Conservation (phyloP, 2,113 vertebrate genomes). For the Dipodomys stephensi region DNA sequence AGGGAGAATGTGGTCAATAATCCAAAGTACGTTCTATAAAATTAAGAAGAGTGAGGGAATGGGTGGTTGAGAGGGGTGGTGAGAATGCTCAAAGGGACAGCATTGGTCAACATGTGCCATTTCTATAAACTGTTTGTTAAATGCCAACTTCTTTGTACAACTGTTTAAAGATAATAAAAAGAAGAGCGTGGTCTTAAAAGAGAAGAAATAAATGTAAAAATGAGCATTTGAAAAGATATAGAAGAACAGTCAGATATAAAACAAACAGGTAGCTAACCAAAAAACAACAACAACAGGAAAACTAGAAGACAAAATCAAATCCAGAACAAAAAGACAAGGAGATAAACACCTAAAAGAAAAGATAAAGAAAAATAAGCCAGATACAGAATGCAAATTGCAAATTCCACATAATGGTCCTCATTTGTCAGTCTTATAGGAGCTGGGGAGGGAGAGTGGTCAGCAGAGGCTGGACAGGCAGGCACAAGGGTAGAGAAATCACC, state of each 20-base stretch:
- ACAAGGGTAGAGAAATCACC: not conserved
- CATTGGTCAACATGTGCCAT: too few relatives aligned
- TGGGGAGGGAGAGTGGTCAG: not conserved
- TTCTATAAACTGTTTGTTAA: too few relatives aligned
- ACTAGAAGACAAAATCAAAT: not conserved
- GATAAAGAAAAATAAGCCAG: too few relatives aligned
- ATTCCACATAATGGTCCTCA: not conserved
- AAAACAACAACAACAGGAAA: not conserved
- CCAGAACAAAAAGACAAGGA: not conserved
- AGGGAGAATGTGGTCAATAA: too few relatives aligned
- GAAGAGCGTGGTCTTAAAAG: not conserved
- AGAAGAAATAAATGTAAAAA: not conserved
- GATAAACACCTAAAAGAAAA: too few relatives aligned
- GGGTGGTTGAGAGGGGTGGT: too few relatives aligned
- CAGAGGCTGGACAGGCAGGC: not conserved
- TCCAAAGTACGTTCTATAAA: too few relatives aligned
- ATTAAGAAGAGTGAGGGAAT: too few relatives aligned
- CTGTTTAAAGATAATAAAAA: too few relatives aligned
- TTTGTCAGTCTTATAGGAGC: too few relatives aligned
- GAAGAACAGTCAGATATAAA: not conserved
- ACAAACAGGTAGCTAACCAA: not conserved
- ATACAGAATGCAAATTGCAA: not conserved
- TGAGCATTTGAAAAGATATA: not conserved
- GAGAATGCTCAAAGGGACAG: too few relatives aligned
- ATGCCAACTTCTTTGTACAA: too few relatives aligned